Evolutionary conservation across 2,113 vertebrate species (phyloP).

Genomic region (Theristicus caerulescens): DNA sequence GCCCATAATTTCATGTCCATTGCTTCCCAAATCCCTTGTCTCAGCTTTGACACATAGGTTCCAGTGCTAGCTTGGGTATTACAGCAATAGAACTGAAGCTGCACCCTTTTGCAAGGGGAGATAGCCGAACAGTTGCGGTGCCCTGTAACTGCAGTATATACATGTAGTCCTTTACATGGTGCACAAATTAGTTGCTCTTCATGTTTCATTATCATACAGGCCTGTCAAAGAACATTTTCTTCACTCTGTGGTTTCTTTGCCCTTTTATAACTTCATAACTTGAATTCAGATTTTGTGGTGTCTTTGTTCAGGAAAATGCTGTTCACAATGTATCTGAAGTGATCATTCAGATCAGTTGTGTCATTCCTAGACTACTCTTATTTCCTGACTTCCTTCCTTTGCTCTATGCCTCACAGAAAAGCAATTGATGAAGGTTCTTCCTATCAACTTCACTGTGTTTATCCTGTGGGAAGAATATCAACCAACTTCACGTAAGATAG

Average conservation of each 20-base stretch:
- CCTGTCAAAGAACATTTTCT: neutral
- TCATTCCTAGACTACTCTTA: neutral
- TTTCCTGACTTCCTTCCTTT: constrained; percentile 6
- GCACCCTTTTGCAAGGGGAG: neutral
- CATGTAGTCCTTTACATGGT: neutral
- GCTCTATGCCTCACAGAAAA: neutral
- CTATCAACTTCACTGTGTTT: neutral
- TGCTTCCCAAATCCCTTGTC: neutral
- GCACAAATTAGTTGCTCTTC: neutral
- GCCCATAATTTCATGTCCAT: neutral
- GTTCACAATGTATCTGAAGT: neutral
- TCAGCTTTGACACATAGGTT: neutral
- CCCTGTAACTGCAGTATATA: neutral
- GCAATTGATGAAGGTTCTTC: neutral
- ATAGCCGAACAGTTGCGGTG: neutral
- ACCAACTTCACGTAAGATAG: neutral
- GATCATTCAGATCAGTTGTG: neutral
- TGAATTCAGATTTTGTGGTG: neutral
- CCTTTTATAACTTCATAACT: neutral
- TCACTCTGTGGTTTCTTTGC: neutral
- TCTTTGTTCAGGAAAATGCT: neutral
- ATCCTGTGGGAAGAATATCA: neutral
- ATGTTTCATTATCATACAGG: neutral
- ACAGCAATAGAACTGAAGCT: neutral
- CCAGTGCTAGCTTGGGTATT: neutral